Evolutionary conservation across 2,113 vertebrate species (phyloP), one percentile per base, ranked within the genome.

Genomic region (Sebastes schlegelii): DNA sequence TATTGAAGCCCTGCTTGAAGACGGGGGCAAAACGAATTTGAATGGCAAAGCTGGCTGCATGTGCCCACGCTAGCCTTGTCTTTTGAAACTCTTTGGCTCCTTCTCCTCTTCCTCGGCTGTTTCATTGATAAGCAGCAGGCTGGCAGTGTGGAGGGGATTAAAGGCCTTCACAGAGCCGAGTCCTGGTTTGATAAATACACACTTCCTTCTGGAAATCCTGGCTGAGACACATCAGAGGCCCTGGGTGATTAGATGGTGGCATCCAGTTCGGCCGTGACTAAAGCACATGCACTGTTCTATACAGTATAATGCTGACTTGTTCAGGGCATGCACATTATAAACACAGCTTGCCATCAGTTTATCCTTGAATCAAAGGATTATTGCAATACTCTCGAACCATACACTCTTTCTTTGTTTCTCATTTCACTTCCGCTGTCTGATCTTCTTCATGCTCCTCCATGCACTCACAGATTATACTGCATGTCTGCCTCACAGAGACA

Each of bases 71-170:
- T 81, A 55, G 61, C 52, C 70, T 79, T 72, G 74, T 88, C 83
- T 91, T 91, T 89, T 92, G 87, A 91, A 93, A 88, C 77, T 51
- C 57, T 90, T 91, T 92, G 91, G 83, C 90, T 94, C 65, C 21
- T 69, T 77, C 64, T 83, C 55, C 80, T 79, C 78, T 90, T 89
- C 85, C 67, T 87, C 76, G 68, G 82, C 77, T 91, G 66, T 72
- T 92, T 91, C 91, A 86, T 79, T 91, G 92, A 95, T 94, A 91
- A 92, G 86, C 91, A 86, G 79, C 76, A 90, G 85, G 80, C 83
- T 84, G 86, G 78, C 88, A 76, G 88, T 49, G 68, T 86, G 77
- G 74, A 85, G 86, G 54, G 83, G 93, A 94, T 95, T 94, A 94
- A 91, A 91, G 76, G 85, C 85, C 88, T 87, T 80, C 80, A 63